Evolutionary conservation across 2,888 invertebrate species (phyloP).

Genomic region (Sipunculus nudus): DNA sequence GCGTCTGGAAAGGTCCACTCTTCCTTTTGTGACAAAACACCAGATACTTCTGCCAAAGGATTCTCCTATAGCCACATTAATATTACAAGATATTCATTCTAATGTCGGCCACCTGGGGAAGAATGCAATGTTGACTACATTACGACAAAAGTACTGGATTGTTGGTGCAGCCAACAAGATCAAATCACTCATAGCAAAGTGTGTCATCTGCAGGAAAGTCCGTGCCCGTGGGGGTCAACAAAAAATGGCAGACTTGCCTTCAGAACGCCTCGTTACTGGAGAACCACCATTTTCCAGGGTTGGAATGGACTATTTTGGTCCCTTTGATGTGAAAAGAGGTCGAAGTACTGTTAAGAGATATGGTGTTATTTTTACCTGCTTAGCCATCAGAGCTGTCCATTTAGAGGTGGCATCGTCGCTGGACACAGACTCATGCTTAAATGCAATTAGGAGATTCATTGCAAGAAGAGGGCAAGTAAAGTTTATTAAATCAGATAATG

Average conservation of each 20-base stretch:
- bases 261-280: neutral
- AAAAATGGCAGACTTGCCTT: conserved; percentile 3
- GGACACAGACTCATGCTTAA: conserved; percentile 5
- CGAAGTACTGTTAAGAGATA: neutral
- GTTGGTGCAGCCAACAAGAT: no score
- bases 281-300: neutral
- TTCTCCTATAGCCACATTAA: no score
- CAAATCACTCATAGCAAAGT: no score
- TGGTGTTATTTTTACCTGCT: neutral
- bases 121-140: neutral
- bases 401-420: neutral
- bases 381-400: neutral
- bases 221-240: no score
- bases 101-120: neutral
- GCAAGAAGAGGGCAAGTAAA: neutral
- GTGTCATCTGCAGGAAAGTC: no score
- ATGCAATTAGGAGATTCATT: conserved; percentile 6
- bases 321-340: neutral
- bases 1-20: no score
- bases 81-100: no score
- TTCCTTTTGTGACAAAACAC: no score
- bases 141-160: neutral
- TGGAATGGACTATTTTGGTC: conserved; percentile 2
- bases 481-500: neutral
- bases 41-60: no score